Evolutionary conservation across 2,888 invertebrate genomes (phyloP), one percentile per base, ranked within the genome.

Genomic region (Yponomeuta evonymella): DNA sequence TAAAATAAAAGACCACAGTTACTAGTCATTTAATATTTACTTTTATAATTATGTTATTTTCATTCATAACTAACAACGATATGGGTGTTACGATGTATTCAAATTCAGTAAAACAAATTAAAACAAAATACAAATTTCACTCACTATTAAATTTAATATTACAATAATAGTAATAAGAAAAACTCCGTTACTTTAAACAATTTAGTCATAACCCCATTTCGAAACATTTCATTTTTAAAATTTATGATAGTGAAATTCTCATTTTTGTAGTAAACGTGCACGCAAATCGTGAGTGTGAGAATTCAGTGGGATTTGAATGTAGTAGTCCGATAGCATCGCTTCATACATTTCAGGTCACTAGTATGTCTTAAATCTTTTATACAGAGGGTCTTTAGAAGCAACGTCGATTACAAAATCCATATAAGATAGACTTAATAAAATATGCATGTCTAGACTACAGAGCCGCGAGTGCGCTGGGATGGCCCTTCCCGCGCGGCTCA

Each of bases 61-160:
- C 91, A 91, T 92, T 91, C 92, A 90, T 92, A 91, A 92, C 92
- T 92, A 92, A 92, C 91, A 92, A 92, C 92, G 92, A 92, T 92
- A 92, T 91, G 92, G 88, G 90, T 90, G 92, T 92, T 92, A 92
- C 87, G 88, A 91, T 90, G 88, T 89, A 89, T 87, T 90, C 87
- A 90, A 90, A 90, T 89, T 89, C 91, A 88, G 88, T 90, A 90
- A 91, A 91, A 91, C 90, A 90, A 89, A 88, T 89, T 89, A 89
- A 91, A 91, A 91, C 87, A 88, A 90, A 89, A 89, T 89, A 90
- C 90, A 90, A 89, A 88, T 89, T 90, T 89, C 92, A 92, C 92
- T 92, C 92, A 87, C 90, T 92, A 91, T 90, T 90, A 89, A 90
- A 88, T 92, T 91, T 89, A 91, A 88, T 90, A 88, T 87, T 90